Base-by-base conservation (phyloP, 2,888 invertebrate genomes). In the Drosophila mimetica region DNA sequence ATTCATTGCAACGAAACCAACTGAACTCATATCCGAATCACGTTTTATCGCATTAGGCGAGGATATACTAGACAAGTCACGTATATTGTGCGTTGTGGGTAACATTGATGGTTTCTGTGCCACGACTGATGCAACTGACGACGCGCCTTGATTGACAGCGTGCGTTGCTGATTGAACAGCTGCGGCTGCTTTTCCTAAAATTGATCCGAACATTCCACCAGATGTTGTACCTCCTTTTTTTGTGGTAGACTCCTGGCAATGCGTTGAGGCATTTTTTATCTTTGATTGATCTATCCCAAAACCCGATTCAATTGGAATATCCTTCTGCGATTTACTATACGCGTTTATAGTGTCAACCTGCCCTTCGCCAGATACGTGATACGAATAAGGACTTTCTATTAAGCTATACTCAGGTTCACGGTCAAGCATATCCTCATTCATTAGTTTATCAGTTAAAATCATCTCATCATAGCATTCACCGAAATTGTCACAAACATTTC, bases 101-200 rank as follows among this genome's bases (percentile, higher is more conserved):
- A 61, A 51, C 36, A 67, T 28, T 44, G 71, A 22, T n/a, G 76
- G 36, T 48, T 90, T 89, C 51, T 89, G 86, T 4, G 77, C 79
- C 44, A 85, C 84, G 18, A 76, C 85, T n/a, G 83, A 88, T 13
- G 90, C 90, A 22, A 89, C 83, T 3, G 88, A 75, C 7, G 86
- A 82, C 30, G 91, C 89, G 16, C 90, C 79, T 57, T 90, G 90
- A 57, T 90, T 86, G 2, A 91, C 89, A 3, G 80, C 90, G 69
- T 89, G 89, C 0, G 90, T 86, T 2, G 91, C 91, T 4, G 91
- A 89, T 71, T 91, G 91, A 37, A 91, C 89, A 7, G 90, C 91
- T 25, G 91, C 91, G 42, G 91, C 91, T 13, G 91, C 91, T 70
- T 90, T 91, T 0, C 88, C 91, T 47, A 91, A 80, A 55, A 91